These are phyloP conservation scores for Sarotherodon lohbergeri DNA, from an alignment of 2,113 vertebrate genomes.

Conservation along the genomic window DNA sequence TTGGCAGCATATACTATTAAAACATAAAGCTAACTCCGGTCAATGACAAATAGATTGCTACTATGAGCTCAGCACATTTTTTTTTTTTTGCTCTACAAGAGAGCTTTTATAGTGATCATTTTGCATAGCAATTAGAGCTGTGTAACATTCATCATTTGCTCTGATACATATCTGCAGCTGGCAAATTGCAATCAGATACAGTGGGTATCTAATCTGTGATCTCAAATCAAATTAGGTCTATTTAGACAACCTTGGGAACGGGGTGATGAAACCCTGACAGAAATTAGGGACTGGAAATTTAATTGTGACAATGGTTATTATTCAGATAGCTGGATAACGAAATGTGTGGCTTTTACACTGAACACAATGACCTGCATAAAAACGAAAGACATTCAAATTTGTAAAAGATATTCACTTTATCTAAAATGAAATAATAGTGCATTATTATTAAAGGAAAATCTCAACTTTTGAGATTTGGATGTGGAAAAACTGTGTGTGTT, in stretches of 20 bases:
- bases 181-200: conserved; percentile 75
- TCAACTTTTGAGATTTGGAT: conserved; percentile 7
- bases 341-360: conserved; percentile 78
- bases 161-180: conserved; percentile 67
- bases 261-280: conserved; percentile 71
- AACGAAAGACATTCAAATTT: neutral
- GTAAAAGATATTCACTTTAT: neutral
- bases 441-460: neutral
- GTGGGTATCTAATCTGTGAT: conserved; percentile 68
- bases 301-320: conserved; percentile 78
- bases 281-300: conserved; percentile 87
- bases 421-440: neutral
- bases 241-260: conserved; percentile 68
- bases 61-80: conserved; percentile 37
- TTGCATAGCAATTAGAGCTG: conserved; percentile 56
- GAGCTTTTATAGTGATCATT: conserved; percentile 46
- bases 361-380: conserved; percentile 75
- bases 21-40: neutral
- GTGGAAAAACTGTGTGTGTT: neutral
- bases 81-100: neutral
- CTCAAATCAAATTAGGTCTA: conserved; percentile 73
- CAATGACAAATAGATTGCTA: conserved; percentile 35
- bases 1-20: conserved; percentile 55
- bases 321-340: conserved; percentile 72
- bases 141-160: conserved; percentile 62